Evolutionary conservation across 2,113 vertebrate genomes (phyloP), one percentile per base, ranked within the genome.

Genomic region (Tiliqua scincoides): DNA sequence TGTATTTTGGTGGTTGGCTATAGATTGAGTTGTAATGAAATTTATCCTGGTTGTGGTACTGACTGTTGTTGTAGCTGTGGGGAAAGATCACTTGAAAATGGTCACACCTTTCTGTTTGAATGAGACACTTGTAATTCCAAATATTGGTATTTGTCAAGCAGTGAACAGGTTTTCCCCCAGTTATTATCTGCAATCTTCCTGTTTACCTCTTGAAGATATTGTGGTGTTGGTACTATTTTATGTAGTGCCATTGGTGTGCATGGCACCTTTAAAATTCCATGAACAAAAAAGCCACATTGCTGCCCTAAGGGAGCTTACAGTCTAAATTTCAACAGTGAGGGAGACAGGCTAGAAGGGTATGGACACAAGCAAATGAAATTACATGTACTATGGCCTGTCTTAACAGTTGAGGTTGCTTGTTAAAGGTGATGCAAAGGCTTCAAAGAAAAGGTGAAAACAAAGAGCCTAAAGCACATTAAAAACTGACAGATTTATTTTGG

Each of bases 21-120:
- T 32, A 32, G 32, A 2, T 32, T 76, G 37, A 40, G 59, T 67
- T 91, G 85, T 63, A 35, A 76, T 91, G 88, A 21, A 10, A 48
- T 48, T 57, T 52, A 1, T 90, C 48, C 32, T 6, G 65, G 2
- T 90, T 6, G 0, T 0, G 0, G 23, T 74, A 21, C 0, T 0
- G 9, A 0, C 85, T 89, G 81, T 48, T 32, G 4, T 0, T 89
- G 65, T 48, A 2, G 14, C 32, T 70, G 43, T 67, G 89, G 90
- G n/a, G 79, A 43, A 84, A 14, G 6, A 15, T 84, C 85, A 27
- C 37, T 65, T 63, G 37, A 43, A 2, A 72, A 54, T 57, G 8
- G 88, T 87, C 30, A 57, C 72, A 20, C 85, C 35, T 91, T 85
- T 72, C 67, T 3, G 0, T 80, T 85, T 77, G 87, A 30, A 40